Conservation (phyloP, 2,113 vertebrate species). For the Malurus elegans region DNA sequence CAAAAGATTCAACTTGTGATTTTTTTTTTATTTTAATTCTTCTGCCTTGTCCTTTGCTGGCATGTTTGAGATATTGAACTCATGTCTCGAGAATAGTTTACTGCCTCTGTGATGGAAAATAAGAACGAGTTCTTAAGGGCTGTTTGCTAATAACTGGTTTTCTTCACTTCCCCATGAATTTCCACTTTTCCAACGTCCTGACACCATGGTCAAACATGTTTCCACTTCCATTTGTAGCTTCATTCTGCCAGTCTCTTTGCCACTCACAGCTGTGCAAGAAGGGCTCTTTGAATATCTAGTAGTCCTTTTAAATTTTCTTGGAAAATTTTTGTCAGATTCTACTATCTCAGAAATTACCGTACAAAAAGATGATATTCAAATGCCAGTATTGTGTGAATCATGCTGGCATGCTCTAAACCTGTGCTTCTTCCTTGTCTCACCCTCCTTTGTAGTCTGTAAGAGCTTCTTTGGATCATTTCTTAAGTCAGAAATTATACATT, state of each 20-base stretch:
- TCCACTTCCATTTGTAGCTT: not conserved
- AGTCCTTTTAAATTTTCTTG: not conserved
- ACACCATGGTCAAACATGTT: not conserved
- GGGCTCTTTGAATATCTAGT: not conserved
- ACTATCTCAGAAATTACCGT: not conserved
- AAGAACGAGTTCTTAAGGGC: not conserved
- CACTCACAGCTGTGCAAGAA: not conserved
- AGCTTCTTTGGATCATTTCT: not conserved
- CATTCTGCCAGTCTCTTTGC: not conserved
- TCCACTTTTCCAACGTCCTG: not conserved
- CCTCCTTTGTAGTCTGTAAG: not conserved
- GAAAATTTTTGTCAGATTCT: not conserved
- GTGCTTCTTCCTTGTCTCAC: not conserved
- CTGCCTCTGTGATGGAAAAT: constrained; percentile 22
- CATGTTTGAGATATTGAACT: constrained; percentile 9
- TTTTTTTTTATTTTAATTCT: not conserved
- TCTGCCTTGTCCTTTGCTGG: constrained; percentile 2
- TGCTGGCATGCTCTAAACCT: not conserved
- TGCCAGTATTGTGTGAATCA: not conserved
- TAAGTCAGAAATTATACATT: not conserved
- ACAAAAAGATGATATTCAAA: not conserved
- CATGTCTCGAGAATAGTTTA: not conserved
- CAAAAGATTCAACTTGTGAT: constrained; percentile 1
- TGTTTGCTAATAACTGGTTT: not conserved
- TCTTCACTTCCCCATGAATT: not conserved